Conservation (phyloP, 2,888 invertebrate genomes). For the Sarcophaga rosellei region DNA sequence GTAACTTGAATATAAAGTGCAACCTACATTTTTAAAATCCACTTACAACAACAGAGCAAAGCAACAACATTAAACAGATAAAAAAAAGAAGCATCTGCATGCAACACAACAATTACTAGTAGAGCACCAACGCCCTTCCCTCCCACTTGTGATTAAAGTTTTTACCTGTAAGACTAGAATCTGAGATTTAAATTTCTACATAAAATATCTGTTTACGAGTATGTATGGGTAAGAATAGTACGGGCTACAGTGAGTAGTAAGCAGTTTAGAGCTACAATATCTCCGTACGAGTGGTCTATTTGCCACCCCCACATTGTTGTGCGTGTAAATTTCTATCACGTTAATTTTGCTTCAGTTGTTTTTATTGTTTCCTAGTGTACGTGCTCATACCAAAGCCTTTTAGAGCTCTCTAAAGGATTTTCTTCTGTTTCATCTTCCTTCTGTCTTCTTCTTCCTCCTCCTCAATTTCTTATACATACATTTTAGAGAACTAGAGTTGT, state of each 20-base stretch:
- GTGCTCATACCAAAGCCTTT: slow-evolving; percentile 31
- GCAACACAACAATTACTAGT: not conserved
- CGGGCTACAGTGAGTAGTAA: not conserved
- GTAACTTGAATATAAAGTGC: slow-evolving; percentile 47
- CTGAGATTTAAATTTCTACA: not conserved
- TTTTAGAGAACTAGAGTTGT: slow-evolving; percentile 14
- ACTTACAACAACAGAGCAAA: not conserved
- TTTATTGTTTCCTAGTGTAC: slow-evolving; percentile 27
- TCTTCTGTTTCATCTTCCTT: not conserved
- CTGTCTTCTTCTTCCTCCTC: not conserved
- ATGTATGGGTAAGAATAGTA: not conserved
- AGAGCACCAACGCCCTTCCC: not conserved
- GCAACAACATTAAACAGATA: slow-evolving; percentile 38
- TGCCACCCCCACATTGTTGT: slow-evolving; percentile 11
- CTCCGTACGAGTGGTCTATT: slow-evolving; percentile 1
- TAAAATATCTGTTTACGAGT: not conserved
- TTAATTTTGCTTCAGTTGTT: slow-evolving; percentile 3
- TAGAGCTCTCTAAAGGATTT: slow-evolving; percentile 48
- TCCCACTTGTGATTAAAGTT: slow-evolving; percentile 13
- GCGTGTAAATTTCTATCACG: slow-evolving; percentile 53
- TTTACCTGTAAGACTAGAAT: not conserved
- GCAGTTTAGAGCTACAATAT: too few relatives aligned
- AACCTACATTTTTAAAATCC: slow-evolving; percentile 54
- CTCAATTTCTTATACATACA: not conserved
- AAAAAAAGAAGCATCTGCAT: slow-evolving; percentile 48